Percentiles rank a stretch among this genome's conserved stretches.
Evolutionary conservation across 1,140 invertebrate genomes (phyloP).

Genomic region (honey bee (Apis mellifera)): Amel_HAv3.1 CM009931.2:19756001-19756500

Average conservation of each 20-base stretch:
- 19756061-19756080: too few relatives aligned
- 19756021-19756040: too few relatives aligned
- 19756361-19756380: too few relatives aligned
- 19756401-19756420: slow-evolving; percentile 62
- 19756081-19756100: too few relatives aligned
- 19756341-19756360: not conserved
- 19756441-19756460: slow-evolving; percentile 75
- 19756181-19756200: slow-evolving; percentile 3
- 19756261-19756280: not conserved
- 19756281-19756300: not conserved
- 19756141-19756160: not conserved
- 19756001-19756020: too few relatives aligned
- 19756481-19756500: slow-evolving; percentile 72
- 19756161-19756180: not conserved
- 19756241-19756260: slow-evolving; percentile 1
- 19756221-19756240: not conserved
- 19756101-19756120: too few relatives aligned
- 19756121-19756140: too few relatives aligned
- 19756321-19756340: not conserved
- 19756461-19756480: slow-evolving; percentile 74
- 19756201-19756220: not conserved
- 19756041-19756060: too few relatives aligned
- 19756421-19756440: slow-evolving; percentile 64
- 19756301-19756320: not conserved
- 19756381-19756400: not conserved